These are phyloP conservation scores for Burhinus oedicnemus DNA, from an alignment of 2,113 vertebrate genomes.

Conservation along the genomic window DNA sequence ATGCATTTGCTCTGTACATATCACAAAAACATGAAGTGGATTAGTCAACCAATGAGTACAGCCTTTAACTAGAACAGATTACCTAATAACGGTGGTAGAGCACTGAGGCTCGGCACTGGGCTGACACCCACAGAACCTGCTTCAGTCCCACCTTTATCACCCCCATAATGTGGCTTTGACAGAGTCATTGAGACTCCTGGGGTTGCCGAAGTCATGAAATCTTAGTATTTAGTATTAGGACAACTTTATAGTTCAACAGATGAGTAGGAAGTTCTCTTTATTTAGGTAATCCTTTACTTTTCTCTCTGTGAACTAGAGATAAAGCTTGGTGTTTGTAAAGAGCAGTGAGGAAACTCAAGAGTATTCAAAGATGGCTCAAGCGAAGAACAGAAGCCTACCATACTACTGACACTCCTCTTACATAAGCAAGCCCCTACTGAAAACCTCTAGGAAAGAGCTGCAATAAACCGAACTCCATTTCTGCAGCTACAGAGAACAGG, in stretches of 20 bases:
- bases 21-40: neutral
- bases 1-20: neutral
- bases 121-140: neutral
- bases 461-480: neutral
- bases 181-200: neutral
- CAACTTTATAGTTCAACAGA: neutral
- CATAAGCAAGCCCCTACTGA: neutral
- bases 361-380: neutral
- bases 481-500: neutral
- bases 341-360: neutral
- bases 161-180: neutral
- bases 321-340: neutral
- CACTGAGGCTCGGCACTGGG: neutral
- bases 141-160: neutral
- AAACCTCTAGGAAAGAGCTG: neutral
- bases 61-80: neutral
- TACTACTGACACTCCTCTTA: neutral
- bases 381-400: neutral
- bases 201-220: neutral
- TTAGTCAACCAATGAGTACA: neutral
- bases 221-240: neutral
- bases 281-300: neutral
- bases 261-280: neutral
- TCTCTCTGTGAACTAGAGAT: neutral
- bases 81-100: rapidly evolving